Conservation (phyloP, 2,888 invertebrate genomes). For the Parnassius apollo region DNA sequence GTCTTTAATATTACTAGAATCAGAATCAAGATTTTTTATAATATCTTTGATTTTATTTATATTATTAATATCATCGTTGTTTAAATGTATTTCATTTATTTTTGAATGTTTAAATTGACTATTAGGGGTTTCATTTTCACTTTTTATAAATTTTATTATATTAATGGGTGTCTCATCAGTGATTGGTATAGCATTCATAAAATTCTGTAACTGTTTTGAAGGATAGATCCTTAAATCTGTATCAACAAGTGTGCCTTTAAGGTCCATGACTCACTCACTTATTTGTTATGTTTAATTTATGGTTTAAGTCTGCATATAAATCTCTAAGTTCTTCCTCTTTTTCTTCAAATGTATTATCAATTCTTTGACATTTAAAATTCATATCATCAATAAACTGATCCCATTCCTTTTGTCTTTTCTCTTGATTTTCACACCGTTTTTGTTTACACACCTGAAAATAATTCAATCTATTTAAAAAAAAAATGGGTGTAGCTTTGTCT, state of each 20-base stretch:
- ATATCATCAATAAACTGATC: conserved; percentile 89
- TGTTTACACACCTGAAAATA: conserved; percentile 48
- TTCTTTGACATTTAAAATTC: conserved; percentile 86
- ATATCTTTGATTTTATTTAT: conserved; percentile 49
- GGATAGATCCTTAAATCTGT: conserved; percentile 84
- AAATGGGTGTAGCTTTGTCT: too few species aligned
- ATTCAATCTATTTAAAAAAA: background rate
- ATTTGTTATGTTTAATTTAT: conserved; percentile 83
- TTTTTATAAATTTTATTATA: conserved; percentile 57
- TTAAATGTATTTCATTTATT: conserved; percentile 41
- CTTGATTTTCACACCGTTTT: conserved; percentile 51
- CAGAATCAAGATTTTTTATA: conserved; percentile 22
- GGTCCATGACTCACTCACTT: conserved; percentile 65
- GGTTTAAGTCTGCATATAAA: conserved; percentile 87
- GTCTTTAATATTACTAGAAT: conserved; percentile 10
- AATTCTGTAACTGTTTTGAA: conserved; percentile 78
- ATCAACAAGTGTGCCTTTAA: conserved; percentile 83
- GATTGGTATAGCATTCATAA: conserved; percentile 73
- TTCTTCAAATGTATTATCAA: conserved; percentile 88
- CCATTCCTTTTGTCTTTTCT: conserved; percentile 81
- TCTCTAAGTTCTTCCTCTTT: conserved; percentile 89
- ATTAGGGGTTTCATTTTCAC: conserved; percentile 28
- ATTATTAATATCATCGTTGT: conserved; percentile 49
- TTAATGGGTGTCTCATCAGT: conserved; percentile 75
- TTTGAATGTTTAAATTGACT: conserved; percentile 35